A percentile compares a stretch with the other conserved stretches of the same genome.
These are phyloP conservation scores for Andrena bucephala DNA, from an alignment of 2,888 invertebrate genomes.

Conservation along the genomic window DNA sequence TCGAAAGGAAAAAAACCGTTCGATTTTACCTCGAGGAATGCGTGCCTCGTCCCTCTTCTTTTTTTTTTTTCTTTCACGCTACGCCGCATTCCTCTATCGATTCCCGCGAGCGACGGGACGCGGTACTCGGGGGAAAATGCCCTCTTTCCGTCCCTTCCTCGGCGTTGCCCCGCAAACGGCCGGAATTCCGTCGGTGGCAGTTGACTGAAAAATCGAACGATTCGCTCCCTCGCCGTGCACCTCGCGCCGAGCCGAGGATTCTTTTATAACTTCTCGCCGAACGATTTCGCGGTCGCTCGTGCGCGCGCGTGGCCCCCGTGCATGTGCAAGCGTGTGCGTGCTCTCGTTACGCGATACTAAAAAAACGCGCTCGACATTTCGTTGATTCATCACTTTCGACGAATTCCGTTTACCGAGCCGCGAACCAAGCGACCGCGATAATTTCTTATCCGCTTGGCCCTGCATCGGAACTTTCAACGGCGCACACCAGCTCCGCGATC, in stretches of 20 bases:
- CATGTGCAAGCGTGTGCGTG: background rate
- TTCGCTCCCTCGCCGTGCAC: background rate
- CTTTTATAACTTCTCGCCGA: background rate
- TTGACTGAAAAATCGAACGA: background rate
- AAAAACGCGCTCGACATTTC: slow-evolving; percentile 34
- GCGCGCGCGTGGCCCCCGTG: background rate
- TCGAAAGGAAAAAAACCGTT: slow-evolving; percentile 46
- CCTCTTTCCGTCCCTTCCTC: slow-evolving; percentile 1
- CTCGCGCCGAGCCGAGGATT: background rate
- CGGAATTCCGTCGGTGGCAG: background rate
- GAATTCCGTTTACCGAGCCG: slow-evolving; percentile 24
- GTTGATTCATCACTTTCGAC: slow-evolving; percentile 50
- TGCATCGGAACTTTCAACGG: background rate
- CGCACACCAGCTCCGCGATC: background rate
- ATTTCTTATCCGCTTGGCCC: slow-evolving; percentile 1
- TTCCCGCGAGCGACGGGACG: slow-evolving; percentile 73
- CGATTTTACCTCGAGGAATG: slow-evolving; percentile 74
- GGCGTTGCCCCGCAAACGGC: slow-evolving; percentile 1
- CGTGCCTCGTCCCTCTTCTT: slow-evolving; percentile 62
- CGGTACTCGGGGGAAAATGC: slow-evolving; percentile 12
- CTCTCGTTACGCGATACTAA: slow-evolving; percentile 18
- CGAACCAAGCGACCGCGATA: slow-evolving; percentile 2
- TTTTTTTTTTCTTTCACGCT: slow-evolving; percentile 80
- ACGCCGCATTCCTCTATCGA: slow-evolving; percentile 84
- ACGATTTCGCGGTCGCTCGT: slow-evolving; percentile 14